Conservation (phyloP, 2,797 vertebrate species). For the Siniperca obscura region DNA sequence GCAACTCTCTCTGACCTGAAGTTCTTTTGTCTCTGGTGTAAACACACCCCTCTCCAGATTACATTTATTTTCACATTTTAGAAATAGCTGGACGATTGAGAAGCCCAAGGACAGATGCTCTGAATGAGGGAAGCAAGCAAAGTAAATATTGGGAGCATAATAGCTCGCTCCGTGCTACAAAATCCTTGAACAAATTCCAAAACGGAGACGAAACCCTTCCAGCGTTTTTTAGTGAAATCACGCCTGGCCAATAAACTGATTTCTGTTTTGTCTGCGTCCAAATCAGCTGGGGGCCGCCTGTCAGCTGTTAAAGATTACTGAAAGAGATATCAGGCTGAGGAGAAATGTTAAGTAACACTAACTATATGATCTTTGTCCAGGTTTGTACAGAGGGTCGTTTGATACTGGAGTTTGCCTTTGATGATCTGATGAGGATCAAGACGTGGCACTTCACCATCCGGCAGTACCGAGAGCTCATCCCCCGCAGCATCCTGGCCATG, state of each 20-base stretch:
- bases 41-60: slow-evolving; percentile 78
- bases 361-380: slow-evolving; percentile 79
- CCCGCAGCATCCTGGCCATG: slow-evolving; percentile 99
- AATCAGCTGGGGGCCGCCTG: slow-evolving; percentile 46
- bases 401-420: slow-evolving; percentile 99
- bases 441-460: slow-evolving; percentile 99
- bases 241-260: slow-evolving; percentile 58
- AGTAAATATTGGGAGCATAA: slow-evolving; percentile 72
- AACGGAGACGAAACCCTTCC: slow-evolving; percentile 63
- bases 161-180: slow-evolving; percentile 56
- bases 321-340: slow-evolving; percentile 23
- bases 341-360: slow-evolving; percentile 42
- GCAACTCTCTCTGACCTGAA: slow-evolving; percentile 92
- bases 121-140: slow-evolving; percentile 62
- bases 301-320: slow-evolving; percentile 28
- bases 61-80: slow-evolving; percentile 80
- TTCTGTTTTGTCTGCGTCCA: slow-evolving; percentile 35
- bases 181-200: slow-evolving; percentile 72
- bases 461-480: slow-evolving; percentile 98
- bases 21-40: slow-evolving; percentile 86
- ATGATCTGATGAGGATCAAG: slow-evolving; percentile 99
- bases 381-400: slow-evolving; percentile 98
- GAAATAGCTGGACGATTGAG: slow-evolving; percentile 65
- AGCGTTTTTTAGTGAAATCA: slow-evolving; percentile 57
- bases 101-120: slow-evolving; percentile 72